phyloP scores from a whole-genome alignment of 2,888 invertebrate species.

The Neria commutata region DNA sequence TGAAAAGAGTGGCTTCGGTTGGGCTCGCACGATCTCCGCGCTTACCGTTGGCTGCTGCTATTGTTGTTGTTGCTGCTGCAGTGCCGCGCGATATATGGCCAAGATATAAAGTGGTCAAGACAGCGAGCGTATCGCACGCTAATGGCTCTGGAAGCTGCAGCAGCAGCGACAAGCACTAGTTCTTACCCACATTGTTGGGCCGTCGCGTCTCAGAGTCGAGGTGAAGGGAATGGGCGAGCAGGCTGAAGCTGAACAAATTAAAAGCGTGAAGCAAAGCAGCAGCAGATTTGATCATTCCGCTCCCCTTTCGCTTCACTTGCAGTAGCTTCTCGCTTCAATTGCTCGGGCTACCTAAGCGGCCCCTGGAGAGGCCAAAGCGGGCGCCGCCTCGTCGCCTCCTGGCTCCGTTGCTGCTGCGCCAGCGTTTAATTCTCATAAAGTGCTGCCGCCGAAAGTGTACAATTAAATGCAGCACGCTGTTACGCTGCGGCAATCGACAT shows the following conservation, averaged over 20 bases:
- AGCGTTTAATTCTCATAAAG: neutral
- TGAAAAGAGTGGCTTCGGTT: neutral
- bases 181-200: neutral
- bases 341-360: neutral
- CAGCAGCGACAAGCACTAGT: neutral
- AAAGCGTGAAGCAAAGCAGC: neutral
- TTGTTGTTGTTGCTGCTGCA: neutral
- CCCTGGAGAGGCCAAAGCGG: neutral
- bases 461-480: neutral
- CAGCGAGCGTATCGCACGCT: neutral
- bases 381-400: neutral
- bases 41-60: neutral
- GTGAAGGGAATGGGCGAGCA: neutral
- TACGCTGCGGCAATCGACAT: neutral
- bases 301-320: neutral
- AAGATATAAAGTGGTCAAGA: neutral
- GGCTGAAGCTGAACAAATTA: neutral
- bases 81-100: slow-evolving; percentile 1
- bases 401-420: neutral
- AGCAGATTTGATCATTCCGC: no score
- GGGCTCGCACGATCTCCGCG: neutral
- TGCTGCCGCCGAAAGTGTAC: neutral
- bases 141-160: neutral
- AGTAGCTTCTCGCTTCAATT: neutral
- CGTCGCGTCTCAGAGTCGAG: neutral